Evolutionary conservation across 2,113 vertebrate genomes (phyloP).

Genomic region (Rhineura floridana): DNA sequence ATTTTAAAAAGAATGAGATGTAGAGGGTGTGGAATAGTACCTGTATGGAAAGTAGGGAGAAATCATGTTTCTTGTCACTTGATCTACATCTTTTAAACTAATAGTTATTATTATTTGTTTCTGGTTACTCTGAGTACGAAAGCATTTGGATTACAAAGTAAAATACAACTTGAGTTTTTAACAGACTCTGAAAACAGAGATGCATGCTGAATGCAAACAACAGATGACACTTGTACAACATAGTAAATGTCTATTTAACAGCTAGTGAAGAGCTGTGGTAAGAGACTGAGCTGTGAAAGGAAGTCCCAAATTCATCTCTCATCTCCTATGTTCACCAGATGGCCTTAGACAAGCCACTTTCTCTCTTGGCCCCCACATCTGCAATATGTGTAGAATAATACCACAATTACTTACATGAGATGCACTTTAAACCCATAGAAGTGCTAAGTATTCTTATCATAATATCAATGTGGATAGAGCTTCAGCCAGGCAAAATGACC

Average conservation of each 20-base stretch:
- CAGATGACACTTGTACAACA: not conserved
- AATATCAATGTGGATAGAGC: not conserved
- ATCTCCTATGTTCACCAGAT: not conserved
- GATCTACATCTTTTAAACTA: not conserved
- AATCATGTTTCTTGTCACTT: not conserved
- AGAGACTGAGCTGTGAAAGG: not conserved
- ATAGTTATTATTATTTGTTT: not conserved
- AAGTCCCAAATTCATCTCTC: not conserved
- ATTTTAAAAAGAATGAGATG: not conserved
- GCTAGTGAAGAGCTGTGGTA: not conserved
- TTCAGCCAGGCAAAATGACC: not conserved
- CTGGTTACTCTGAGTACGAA: not conserved
- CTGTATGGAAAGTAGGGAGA: not conserved
- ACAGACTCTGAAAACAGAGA: not conserved
- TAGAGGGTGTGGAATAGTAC: not conserved
- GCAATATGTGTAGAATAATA: too few relatives aligned
- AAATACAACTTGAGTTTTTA: not conserved
- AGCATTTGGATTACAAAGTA: not conserved
- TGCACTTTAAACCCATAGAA: too few relatives aligned
- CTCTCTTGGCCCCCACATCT: too few relatives aligned
- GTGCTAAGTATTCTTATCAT: too few relatives aligned
- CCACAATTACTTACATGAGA: too few relatives aligned
- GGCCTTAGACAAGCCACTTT: not conserved
- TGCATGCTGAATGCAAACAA: not conserved
- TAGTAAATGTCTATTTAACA: not conserved